Evolutionary conservation across 64 coral and sea anemone species (phyloP).

Genomic region (Catalaphyllia jardinei): DNA sequence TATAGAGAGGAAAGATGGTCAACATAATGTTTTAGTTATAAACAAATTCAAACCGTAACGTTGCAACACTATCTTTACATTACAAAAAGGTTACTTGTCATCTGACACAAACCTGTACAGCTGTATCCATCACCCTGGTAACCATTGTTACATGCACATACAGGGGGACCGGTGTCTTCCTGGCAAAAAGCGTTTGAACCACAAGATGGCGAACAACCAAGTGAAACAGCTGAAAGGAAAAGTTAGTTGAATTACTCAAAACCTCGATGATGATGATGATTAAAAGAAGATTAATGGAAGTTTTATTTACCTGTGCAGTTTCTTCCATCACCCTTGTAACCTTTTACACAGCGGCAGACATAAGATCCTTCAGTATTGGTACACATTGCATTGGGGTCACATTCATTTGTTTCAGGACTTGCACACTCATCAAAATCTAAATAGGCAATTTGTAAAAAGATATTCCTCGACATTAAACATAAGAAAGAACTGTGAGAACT

Average conservation of each 20-base stretch:
- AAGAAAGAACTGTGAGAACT: no score
- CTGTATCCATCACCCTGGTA: constrained; percentile 18
- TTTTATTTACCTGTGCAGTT: constrained; percentile 50
- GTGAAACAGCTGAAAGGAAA: not conserved
- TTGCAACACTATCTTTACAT: no score
- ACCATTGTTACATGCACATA: not conserved
- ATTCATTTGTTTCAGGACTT: constrained; percentile 5
- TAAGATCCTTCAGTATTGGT: constrained; percentile 42
- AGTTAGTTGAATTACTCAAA: no score
- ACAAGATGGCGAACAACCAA: constrained; percentile 1
- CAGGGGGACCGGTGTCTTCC: not conserved
- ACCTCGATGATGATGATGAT: no score
- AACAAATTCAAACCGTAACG: no score
- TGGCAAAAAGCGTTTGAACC: not conserved
- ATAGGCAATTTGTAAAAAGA: no score
- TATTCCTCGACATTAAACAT: no score
- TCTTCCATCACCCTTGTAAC: constrained; percentile 36
- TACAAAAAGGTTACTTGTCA: not conserved
- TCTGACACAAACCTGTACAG: constrained; percentile 15
- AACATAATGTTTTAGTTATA: no score
- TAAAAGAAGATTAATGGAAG: no score
- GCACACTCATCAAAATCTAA: constrained; percentile 49
- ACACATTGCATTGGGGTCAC: constrained; percentile 30
- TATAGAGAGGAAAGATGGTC: no score
- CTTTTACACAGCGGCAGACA: constrained; percentile 15